Evolutionary conservation across 1,140 invertebrate genomes (phyloP).

Genomic region (Oryctes rhinoceros): DNA sequence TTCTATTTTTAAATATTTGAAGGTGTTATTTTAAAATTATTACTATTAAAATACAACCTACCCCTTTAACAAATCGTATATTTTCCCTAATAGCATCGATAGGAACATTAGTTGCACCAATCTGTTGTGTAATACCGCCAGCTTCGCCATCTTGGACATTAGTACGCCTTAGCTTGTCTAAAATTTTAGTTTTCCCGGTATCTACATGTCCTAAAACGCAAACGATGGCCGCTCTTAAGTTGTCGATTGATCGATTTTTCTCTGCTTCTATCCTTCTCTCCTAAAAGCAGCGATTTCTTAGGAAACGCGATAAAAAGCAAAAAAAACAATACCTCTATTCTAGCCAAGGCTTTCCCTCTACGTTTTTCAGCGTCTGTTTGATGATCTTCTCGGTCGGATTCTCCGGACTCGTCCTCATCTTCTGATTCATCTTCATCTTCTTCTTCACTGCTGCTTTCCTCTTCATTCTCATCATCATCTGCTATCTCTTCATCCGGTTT

Average conservation of each 20-base stretch:
- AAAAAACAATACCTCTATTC: slow-evolving; percentile 70
- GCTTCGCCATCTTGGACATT: slow-evolving; percentile 99
- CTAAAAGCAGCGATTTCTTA: slow-evolving; percentile 59
- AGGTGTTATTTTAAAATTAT: no score
- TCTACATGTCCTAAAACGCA: slow-evolving; percentile 99
- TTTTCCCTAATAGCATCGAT: slow-evolving; percentile 94
- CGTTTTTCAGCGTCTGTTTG: slow-evolving; percentile 72
- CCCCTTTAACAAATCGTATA: slow-evolving; percentile 92
- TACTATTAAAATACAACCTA: slow-evolving; percentile 61
- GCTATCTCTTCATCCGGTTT: slow-evolving; percentile 61
- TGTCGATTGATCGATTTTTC: slow-evolving; percentile 79
- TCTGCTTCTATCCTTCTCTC: slow-evolving; percentile 86
- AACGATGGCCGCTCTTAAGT: slow-evolving; percentile 93
- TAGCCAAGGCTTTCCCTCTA: slow-evolving; percentile 69
- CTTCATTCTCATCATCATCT: slow-evolving; percentile 47
- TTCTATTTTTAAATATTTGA: no score
- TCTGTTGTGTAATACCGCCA: slow-evolving; percentile 99
- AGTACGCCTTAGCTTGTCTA: slow-evolving; percentile 94
- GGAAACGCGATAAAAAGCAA: slow-evolving; percentile 28
- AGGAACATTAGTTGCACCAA: slow-evolving; percentile 99
- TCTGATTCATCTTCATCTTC: slow-evolving; percentile 60
- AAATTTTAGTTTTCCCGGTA: slow-evolving; percentile 99
- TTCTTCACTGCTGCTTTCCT: slow-evolving; percentile 54
- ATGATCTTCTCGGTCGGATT: slow-evolving; percentile 61
- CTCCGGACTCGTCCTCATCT: slow-evolving; percentile 57